Base-by-base conservation (phyloP, 2,113 vertebrate genomes). In the Odontesthes bonariensis region DNA sequence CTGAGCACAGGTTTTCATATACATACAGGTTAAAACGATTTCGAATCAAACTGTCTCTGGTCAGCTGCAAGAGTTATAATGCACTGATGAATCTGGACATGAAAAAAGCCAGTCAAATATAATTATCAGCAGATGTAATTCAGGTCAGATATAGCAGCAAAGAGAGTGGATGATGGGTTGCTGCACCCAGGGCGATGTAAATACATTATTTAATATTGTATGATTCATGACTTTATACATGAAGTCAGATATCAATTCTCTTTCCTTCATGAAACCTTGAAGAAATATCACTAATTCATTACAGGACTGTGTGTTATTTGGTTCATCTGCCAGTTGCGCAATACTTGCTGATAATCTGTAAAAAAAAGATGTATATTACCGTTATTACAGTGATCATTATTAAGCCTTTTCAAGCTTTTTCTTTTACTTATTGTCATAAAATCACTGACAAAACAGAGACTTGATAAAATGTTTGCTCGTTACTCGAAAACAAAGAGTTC, bases 171-270 rank as follows among this genome's bases (percentile, higher is more conserved):
- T 83, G 76, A 89, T 79, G 52, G 54, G 66, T 69, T 73, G 70
- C 70, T 71, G 23, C 35, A 55, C 79, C 51, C 60, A 65, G 55
- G 80, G 80, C 73, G 72, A 73, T 75, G 75, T 74, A 90, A 83
- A 88, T 87, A 82, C 46, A 87, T 77, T 61, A 72, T 82, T 88
- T 46, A 75, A 85, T 83, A 69, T 72, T 84, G 84, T 52, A 86
- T 81, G 78, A 86, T 78, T 84, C 66, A 77, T 75, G 66, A 67
- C 73, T 81, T 83, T 64, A 68, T 71, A 82, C 64, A 79, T 77
- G 70, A 82, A 79, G 78, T 74, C 68, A 80, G 56, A 74, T 62
- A 72, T 71, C 20, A 75, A 64, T 83, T 86, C 42, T 73, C 64
- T 73, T 84, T 59, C 52, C 75, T 65, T 44, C 20, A 33, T 57